phyloP scores from a whole-genome alignment of 2,888 invertebrate genomes.

The Endotricha flammealis region DNA sequence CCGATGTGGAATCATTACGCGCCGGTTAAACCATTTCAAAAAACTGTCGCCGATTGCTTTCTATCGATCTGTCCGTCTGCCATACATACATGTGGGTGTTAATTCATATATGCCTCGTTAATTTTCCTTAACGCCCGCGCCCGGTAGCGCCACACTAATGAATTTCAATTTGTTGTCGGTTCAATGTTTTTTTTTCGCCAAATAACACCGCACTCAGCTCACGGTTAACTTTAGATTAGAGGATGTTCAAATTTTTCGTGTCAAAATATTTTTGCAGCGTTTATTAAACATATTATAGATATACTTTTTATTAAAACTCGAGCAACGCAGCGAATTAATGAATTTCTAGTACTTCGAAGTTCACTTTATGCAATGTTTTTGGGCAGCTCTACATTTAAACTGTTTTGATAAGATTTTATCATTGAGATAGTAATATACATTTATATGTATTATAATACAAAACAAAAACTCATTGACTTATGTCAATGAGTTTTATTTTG shows the following conservation, averaged over 20 bases:
- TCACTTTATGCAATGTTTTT: no score
- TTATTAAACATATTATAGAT: no score
- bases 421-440: no score
- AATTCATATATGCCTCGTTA: constrained; percentile 71
- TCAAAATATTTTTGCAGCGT: background rate
- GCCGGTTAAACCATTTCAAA: constrained; percentile 24
- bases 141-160: constrained; percentile 62
- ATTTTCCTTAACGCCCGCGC: constrained; percentile 69
- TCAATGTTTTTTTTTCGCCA: no score
- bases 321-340: no score
- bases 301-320: no score
- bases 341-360: no score
- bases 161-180: constrained; percentile 70
- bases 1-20: constrained; percentile 14
- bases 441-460: no score
- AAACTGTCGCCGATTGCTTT: constrained; percentile 38
- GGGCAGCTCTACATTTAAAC: no score
- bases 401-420: no score
- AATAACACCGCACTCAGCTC: constrained; percentile 20
- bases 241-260: constrained; percentile 14
- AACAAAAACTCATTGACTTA: no score
- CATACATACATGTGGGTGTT: constrained; percentile 46
- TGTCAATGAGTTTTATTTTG: no score
- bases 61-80: constrained; percentile 39
- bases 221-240: constrained; percentile 28